Evolutionary conservation across 2,888 invertebrate species (phyloP), one percentile per base, ranked within the genome.

Genomic region (Zaprionus lineosus): DNA sequence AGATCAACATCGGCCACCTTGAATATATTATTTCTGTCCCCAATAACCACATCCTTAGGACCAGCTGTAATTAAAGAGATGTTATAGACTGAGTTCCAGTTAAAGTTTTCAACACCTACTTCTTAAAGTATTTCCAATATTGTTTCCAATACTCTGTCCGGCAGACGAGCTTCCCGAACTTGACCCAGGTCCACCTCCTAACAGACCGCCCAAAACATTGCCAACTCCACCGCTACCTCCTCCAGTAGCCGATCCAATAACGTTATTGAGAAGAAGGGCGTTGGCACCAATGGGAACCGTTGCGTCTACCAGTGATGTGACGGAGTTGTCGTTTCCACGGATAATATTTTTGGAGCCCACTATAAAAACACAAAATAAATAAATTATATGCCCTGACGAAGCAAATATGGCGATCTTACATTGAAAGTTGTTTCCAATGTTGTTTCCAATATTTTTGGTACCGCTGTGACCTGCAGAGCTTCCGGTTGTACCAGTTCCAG

Each of bases 311-410:
- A 26, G 3, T 1, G 6, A 36, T 0, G 14, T 1, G 5, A 58
- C 2, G 0, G 14, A 19, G 4, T 58, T 51, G 0, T 11, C 9
- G 1, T 21, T n/a, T 1, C 50, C 50, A 1, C 1, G 18, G 1
- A 70, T 8, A 15, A 53, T 21, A 4, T 47, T 47, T 2, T 47
- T 34, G 1, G 68, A 37, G 7, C 41, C 46, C 19, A n/a, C 61
- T 55, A 19, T 7, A 9, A 9, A 24, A 11, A 3, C 3, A 8
- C 12, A 6, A 18, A 4, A 15, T 3, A 7, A 19, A n/a, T 8
- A 8, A 24, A 24, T 5, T n/a, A 19, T n/a, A 2, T 14, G 28
- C 5, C 1, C 29, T 7, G 15, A 16, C 9, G 8, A 12, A 24
- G 12, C 7, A 51, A 4, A 1, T 3, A 11, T 33, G 5, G 9